These are phyloP conservation scores for Zele albiditarsus DNA, from an alignment of 2,888 invertebrate genomes.

Conservation along the genomic window DNA sequence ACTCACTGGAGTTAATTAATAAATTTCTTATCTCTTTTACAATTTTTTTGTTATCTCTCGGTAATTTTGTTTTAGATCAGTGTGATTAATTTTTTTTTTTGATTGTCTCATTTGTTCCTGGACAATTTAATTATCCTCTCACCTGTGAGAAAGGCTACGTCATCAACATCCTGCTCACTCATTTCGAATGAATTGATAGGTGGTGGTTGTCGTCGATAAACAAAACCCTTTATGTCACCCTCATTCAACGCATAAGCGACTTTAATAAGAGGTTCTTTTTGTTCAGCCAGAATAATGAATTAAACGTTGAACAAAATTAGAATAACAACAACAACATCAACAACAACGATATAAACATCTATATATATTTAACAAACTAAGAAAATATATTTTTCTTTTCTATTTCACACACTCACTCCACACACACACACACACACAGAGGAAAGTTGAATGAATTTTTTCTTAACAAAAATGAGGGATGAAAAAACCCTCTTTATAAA, in stretches of 20 bases:
- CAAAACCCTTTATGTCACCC: slow-evolving; percentile 70
- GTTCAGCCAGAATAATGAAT: slow-evolving; percentile 65
- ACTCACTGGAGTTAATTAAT: no score
- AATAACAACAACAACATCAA: neutral
- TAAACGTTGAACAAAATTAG: neutral
- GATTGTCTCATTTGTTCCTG: neutral
- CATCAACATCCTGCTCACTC: slow-evolving; percentile 94
- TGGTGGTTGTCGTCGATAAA: slow-evolving; percentile 65
- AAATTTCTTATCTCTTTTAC: no score
- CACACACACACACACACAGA: no score
- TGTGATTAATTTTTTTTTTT: neutral
- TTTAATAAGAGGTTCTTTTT: slow-evolving; percentile 70
- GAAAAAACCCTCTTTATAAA: no score
- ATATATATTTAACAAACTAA: no score
- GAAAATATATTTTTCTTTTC: no score
- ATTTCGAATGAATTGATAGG: slow-evolving; percentile 74
- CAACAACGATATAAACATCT: neutral
- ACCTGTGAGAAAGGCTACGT: slow-evolving; percentile 91
- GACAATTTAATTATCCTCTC: slow-evolving; percentile 55
- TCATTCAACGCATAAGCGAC: slow-evolving; percentile 70
- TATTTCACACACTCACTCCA: no score
- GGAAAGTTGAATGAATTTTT: no score
- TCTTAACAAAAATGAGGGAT: no score
- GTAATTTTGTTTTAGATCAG: neutral
- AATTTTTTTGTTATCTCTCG: no score